Conservation (phyloP, 37 sponge, comb jelly and placozoan species). For the Aplysina aerophoba region DNA sequence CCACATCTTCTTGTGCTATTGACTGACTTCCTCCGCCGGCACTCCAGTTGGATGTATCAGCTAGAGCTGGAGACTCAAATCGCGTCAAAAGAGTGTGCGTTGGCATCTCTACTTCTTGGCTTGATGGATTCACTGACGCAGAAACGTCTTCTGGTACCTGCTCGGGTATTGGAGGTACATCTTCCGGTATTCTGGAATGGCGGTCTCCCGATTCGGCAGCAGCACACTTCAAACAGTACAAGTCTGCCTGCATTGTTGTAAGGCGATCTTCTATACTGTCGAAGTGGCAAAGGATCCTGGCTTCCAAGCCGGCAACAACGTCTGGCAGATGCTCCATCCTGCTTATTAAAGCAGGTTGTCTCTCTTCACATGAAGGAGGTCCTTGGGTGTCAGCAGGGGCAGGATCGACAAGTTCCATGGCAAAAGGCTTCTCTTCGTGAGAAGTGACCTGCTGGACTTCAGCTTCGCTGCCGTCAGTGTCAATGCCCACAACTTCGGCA, state of each 20-base stretch:
- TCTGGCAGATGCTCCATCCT: background rate
- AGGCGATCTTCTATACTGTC: background rate
- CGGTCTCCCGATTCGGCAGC: background rate
- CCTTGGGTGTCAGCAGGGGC: no score
- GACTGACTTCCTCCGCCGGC: background rate
- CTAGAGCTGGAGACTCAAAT: background rate
- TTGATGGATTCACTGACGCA: slow-evolving; percentile 4
- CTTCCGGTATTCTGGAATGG: background rate
- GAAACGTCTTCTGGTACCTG: background rate
- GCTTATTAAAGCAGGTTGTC: background rate
- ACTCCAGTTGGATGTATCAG: background rate
- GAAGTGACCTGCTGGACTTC: no score
- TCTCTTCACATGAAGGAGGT: background rate
- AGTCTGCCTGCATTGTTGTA: background rate
- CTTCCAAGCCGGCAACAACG: background rate
- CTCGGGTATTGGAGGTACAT: no score
- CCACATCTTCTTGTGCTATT: background rate
- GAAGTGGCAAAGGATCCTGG: background rate
- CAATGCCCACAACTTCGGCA: no score
- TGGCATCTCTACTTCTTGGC: background rate
- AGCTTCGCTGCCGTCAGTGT: no score
- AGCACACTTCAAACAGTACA: background rate
- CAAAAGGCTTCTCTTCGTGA: no score
- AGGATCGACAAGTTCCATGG: no score
- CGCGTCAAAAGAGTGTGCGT: background rate